Evolutionary conservation across 2,797 vertebrate genomes (phyloP).

Genomic region (Potorous gilbertii): DNA sequence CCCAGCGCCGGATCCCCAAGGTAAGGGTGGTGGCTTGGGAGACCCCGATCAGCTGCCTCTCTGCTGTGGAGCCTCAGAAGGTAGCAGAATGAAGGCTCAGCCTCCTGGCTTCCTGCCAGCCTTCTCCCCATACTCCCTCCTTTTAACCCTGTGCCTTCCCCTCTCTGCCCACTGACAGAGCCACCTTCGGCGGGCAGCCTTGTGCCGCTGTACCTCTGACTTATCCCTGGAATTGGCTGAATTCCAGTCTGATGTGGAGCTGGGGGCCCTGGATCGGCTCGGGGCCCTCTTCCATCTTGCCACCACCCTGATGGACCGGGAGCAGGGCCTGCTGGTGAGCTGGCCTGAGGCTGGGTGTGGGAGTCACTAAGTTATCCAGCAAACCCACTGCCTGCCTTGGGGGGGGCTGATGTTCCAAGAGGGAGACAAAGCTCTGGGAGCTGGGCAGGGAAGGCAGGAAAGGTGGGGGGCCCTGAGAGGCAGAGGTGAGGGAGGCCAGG

Average conservation of each 20-base stretch:
- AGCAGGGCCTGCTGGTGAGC: slow-evolving; percentile 72
- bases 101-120: not conserved
- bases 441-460: not conserved
- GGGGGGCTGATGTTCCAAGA: not conserved
- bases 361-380: too few relatives aligned
- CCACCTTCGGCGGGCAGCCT: slow-evolving; percentile 69
- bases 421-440: not conserved
- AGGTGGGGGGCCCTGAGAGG: not conserved
- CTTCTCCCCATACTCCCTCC: not conserved
- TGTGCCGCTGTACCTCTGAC: slow-evolving; percentile 85
- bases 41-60: too few relatives aligned
- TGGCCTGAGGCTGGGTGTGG: not conserved
- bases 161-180: slow-evolving; percentile 80
- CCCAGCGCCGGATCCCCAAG: slow-evolving; percentile 65
- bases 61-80: too few relatives aligned
- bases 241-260: slow-evolving; percentile 90
- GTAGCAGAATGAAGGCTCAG: not conserved
- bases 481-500: not conserved
- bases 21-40: slow-evolving; percentile 16
- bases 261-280: slow-evolving; percentile 90
- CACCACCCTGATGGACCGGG: not conserved
- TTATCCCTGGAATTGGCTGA: slow-evolving; percentile 89
- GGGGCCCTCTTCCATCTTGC: slow-evolving; percentile 81
- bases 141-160: not conserved
- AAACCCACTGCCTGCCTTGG: not conserved